Conservation (phyloP, 2,113 vertebrate species). For the Pteruthius melanotis region DNA sequence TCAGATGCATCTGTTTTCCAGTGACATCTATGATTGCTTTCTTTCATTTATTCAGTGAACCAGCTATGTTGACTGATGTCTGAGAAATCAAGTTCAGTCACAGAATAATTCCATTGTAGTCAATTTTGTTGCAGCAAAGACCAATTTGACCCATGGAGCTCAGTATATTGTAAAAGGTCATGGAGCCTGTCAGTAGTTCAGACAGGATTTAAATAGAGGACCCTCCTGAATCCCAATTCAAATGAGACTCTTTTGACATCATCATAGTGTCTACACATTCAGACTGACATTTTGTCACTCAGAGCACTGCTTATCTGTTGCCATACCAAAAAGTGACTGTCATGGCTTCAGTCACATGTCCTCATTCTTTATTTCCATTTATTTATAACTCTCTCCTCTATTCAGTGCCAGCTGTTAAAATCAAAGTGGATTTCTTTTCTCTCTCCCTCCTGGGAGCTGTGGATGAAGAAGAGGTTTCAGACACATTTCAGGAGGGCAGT, state of each 20-base stretch:
- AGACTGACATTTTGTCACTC: constrained; percentile 28
- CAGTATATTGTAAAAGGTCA: constrained; percentile 10
- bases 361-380: background rate
- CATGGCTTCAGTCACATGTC: background rate
- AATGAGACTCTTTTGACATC: constrained; percentile 27
- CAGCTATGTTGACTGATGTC: constrained; percentile 33
- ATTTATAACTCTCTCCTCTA: background rate
- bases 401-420: constrained; percentile 4
- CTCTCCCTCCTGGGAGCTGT: background rate
- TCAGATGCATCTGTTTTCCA: background rate
- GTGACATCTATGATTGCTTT: background rate
- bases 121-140: background rate
- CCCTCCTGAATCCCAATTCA: background rate
- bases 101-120: constrained; percentile 19
- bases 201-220: constrained; percentile 31
- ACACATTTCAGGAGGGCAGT: background rate
- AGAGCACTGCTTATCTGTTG: background rate
- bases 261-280: background rate
- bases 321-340: background rate
- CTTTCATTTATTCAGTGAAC: background rate
- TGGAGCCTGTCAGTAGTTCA: constrained; percentile 12
- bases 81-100: constrained; percentile 25
- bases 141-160: background rate
- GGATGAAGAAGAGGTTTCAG: background rate
- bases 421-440: background rate